Base-by-base conservation (phyloP, 2,113 vertebrate genomes). In the Sylvia atricapilla region DNA sequence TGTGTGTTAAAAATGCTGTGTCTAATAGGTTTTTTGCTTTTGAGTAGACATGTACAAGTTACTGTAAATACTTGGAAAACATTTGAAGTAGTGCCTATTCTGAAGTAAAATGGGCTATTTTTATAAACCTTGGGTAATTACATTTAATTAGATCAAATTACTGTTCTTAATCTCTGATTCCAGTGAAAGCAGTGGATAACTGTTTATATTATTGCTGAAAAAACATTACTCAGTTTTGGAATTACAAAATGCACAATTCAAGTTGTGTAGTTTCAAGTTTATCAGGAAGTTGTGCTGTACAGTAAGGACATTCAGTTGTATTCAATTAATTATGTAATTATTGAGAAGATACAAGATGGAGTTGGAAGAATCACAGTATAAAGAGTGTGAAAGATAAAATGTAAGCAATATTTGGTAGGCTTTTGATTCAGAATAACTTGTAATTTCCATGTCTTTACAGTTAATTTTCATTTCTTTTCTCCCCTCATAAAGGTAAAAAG, bases 401-500 rank as follows among this genome's bases (percentile, higher is more conserved):
- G 7, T 89, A 35, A 79, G 47, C 0, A 2, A 7, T 50, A 15
- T 22, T 63, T 72, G 19, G 22, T 64, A 69, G 52, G 35, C 31
- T 69, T 87, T 75, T 72, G n/a, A 37, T 72, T 68, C 44, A 80
- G 49, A 72, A 75, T 59, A 16, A 37, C 14, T 69, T 56, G 58
- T 72, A 8, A 59, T 89, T 85, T 95, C 66, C 33, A 10, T 41
- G 37, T 83, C 52, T 33, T 86, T 89, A 52, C 0, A 0, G 88
- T 87, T 95, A 72, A 60, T 43, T 90, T 85, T 53, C 60, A 50
- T 89, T 90, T 67, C 80, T 31, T 74, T 95, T 92, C 60, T 93
- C 35, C 69, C 88, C 28, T 94, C 88, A 41, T 96, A 89, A 97
- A 99, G 99, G 99, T 99, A 99, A 99, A 99, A 98, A 98, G 98